Percentiles rank a stretch among this genome's conserved stretches.
These are phyloP conservation scores for Polydrusus tereticollis DNA, from an alignment of 2,888 invertebrate genomes.

Conservation along the genomic window DNA sequence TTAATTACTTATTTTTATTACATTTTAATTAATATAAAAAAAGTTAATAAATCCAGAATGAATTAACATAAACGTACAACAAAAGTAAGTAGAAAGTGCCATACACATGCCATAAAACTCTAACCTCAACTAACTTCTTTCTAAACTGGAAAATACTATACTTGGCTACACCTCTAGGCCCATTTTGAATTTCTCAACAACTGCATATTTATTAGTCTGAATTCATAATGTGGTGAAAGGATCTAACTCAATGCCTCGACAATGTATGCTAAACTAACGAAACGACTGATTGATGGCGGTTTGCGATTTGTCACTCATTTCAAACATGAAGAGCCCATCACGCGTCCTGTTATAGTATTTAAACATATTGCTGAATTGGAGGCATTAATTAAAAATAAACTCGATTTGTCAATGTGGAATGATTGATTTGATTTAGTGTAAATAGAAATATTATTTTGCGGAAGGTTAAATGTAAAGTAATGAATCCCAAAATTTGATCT, in stretches of 20 bases:
- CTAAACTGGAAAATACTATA: too few species aligned
- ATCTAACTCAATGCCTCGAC: neutral
- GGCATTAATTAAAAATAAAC: constrained; percentile 7
- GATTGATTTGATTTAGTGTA: neutral
- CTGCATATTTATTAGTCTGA: neutral
- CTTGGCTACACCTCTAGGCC: too few species aligned
- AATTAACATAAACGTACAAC: too few species aligned
- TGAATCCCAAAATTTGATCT: too few species aligned
- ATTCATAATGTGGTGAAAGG: neutral
- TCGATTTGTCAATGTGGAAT: neutral
- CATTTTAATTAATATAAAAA: too few species aligned
- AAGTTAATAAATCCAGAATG: too few species aligned
- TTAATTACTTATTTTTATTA: too few species aligned
- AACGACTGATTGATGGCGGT: neutral
- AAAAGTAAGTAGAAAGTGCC: too few species aligned
- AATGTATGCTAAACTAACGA: neutral
- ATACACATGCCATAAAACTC: too few species aligned
- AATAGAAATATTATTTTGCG: neutral
- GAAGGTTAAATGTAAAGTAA: too few species aligned
- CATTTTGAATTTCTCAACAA: neutral
- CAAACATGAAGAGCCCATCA: neutral
- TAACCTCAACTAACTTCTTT: too few species aligned
- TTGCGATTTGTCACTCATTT: constrained; percentile 9
- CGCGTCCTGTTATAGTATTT: neutral
- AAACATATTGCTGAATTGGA: neutral